These are phyloP conservation scores for Eucera pruinosa DNA, from an alignment of 2,888 invertebrate species.

Conservation along the genomic window DNA sequence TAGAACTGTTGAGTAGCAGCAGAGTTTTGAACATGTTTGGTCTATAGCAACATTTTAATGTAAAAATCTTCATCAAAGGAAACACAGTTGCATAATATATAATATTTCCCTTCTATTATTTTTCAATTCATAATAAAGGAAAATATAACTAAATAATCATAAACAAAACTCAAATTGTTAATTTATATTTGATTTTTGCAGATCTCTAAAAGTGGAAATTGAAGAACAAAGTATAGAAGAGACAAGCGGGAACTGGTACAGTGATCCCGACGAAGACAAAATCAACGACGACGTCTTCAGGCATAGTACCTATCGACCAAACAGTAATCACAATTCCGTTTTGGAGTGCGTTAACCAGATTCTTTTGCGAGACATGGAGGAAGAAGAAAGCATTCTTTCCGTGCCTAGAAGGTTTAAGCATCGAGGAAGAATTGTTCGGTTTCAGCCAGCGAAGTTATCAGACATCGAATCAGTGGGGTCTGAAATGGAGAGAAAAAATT, in stretches of 20 bases:
- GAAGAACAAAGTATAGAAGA: constrained; percentile 82
- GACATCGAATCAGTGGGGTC: constrained; percentile 83
- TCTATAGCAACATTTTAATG: too few species aligned
- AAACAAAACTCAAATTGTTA: too few species aligned
- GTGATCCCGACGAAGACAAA: constrained; percentile 91
- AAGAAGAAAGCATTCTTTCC: constrained; percentile 82
- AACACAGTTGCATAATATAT: too few species aligned
- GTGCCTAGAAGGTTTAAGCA: constrained; percentile 82
- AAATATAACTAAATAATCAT: too few species aligned
- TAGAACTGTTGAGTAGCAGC: too few species aligned
- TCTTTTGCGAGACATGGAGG: constrained; percentile 89
- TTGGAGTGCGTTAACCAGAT: constrained; percentile 95
- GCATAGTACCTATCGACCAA: constrained; percentile 82
- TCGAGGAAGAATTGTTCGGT: constrained; percentile 81
- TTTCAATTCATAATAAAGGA: too few species aligned
- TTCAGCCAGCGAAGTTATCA: constrained; percentile 81
- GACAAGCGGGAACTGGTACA: constrained; percentile 92
- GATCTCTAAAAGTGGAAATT: constrained; percentile 72
- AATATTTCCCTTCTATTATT: too few species aligned
- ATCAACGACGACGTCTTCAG: constrained; percentile 86
- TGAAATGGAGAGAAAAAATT: constrained; percentile 82
- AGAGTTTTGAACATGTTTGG: too few species aligned
- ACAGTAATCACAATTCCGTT: constrained; percentile 92
- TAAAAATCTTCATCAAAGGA: too few species aligned
- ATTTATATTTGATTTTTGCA: constrained; percentile 42